These are phyloP conservation scores for Amphipoea lucens DNA, from an alignment of 2,888 invertebrate genomes.

Conservation along the genomic window DNA sequence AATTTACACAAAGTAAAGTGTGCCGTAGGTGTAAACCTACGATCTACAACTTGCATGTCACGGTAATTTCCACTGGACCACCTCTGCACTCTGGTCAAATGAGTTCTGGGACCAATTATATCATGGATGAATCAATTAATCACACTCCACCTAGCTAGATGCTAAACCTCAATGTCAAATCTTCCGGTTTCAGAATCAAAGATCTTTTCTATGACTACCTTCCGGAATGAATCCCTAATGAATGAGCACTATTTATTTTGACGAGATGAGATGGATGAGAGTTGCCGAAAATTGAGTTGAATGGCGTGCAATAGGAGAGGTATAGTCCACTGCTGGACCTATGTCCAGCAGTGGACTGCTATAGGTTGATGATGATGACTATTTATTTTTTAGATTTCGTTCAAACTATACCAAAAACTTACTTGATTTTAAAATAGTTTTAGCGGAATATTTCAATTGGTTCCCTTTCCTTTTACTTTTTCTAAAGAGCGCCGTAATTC, in stretches of 20 bases:
- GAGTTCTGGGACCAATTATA: not conserved
- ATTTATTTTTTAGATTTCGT: not conserved
- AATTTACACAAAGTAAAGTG: not conserved
- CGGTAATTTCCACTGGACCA: not conserved
- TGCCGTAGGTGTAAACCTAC: too few relatives aligned
- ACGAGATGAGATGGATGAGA: too few relatives aligned
- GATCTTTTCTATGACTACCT: not conserved
- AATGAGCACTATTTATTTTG: conserved; percentile 2
- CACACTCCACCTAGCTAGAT: too few relatives aligned
- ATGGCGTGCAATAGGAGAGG: too few relatives aligned
- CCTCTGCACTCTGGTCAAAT: not conserved
- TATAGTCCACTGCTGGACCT: too few relatives aligned
- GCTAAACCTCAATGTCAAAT: not conserved
- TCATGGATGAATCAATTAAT: not conserved
- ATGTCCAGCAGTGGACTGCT: too few relatives aligned
- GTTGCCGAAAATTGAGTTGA: too few relatives aligned
- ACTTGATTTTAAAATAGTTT: conserved; percentile 31
- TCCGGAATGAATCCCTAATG: too few relatives aligned
- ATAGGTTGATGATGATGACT: too few relatives aligned
- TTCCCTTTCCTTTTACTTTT: conserved; percentile 2
- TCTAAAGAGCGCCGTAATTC: conserved; percentile 10
- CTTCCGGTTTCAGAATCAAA: not conserved
- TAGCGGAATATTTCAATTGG: conserved; percentile 25
- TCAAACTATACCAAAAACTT: conserved; percentile 1
- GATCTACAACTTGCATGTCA: not conserved